A percentile compares a stretch with the other conserved stretches of the same genome.
Conservation (phyloP, 2,113 vertebrate genomes). For the Elanoides forficatus region DNA sequence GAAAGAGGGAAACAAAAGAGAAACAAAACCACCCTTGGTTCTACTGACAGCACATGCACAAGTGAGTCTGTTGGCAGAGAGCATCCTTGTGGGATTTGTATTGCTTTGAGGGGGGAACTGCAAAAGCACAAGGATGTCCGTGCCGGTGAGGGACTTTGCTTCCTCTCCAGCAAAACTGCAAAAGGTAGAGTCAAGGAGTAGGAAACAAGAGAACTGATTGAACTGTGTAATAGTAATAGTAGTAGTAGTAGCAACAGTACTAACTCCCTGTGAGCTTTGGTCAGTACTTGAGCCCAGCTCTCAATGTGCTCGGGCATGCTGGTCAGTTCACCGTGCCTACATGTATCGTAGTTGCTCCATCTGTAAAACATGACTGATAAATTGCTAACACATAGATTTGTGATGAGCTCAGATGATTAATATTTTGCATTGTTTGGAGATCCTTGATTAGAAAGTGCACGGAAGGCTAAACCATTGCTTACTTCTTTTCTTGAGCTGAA, state of each 20-base stretch:
- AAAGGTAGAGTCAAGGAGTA: neutral
- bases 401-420: neutral
- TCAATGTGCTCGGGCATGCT: neutral
- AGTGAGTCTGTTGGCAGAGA: neutral
- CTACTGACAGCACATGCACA: neutral
- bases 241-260: neutral
- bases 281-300: neutral
- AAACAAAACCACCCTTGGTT: neutral
- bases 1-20: neutral
- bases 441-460: neutral
- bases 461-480: neutral
- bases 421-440: conserved; percentile 6
- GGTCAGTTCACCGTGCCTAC: neutral
- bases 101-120: neutral
- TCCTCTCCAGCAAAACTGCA: neutral
- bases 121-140: neutral
- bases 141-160: neutral
- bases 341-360: rapidly evolving
- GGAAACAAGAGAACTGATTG: neutral
- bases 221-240: neutral
- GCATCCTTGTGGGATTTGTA: neutral
- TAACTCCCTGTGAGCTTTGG: neutral
- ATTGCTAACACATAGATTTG: neutral
- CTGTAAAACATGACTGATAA: neutral
- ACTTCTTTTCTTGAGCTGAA: conserved; percentile 43